A percentile compares a stretch with the other conserved stretches of the same genome.
phyloP scores from a whole-genome alignment of 2,797 vertebrate genomes.

The Pangasius krempfi region DNA sequence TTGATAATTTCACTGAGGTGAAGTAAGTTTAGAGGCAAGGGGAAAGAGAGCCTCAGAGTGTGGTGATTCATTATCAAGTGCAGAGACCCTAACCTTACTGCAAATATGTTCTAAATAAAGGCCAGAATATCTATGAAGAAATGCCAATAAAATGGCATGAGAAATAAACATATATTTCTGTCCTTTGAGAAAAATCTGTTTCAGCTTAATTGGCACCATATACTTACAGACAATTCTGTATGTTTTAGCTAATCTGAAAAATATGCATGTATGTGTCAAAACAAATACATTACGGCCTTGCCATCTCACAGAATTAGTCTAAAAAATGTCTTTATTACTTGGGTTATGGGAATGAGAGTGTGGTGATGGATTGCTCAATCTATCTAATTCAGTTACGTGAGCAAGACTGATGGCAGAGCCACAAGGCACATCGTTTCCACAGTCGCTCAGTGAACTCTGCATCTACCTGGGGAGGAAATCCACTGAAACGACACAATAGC shows the following conservation, averaged over 20 bases:
- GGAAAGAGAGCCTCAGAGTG: conserved; percentile 11
- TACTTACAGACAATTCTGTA: neutral
- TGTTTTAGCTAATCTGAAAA: conserved; percentile 42
- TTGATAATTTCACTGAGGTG: conserved; percentile 32
- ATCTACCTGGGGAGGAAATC: conserved; percentile 62
- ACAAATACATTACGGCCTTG: conserved; percentile 48
- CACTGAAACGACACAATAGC: conserved; percentile 67
- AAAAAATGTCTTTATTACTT: conserved; percentile 66
- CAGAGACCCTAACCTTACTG: neutral
- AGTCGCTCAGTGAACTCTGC: conserved; percentile 62
- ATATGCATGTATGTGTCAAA: conserved; percentile 55
- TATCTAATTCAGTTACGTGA: conserved; percentile 70
- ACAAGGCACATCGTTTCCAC: conserved; percentile 65
- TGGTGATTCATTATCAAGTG: conserved; percentile 20
- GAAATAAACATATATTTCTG: neutral
- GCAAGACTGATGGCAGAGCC: conserved; percentile 69
- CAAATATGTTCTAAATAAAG: conserved; percentile 24
- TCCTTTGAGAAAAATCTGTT: neutral
- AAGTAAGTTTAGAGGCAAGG: conserved; percentile 6
- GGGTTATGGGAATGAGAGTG: conserved; percentile 63
- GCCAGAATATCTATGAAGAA: neutral
- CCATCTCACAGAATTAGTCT: conserved; percentile 52
- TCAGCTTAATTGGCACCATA: conserved; percentile 6
- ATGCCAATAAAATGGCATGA: neutral
- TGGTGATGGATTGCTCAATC: conserved; percentile 74